These are phyloP conservation scores for Melolontha melolontha DNA, from an alignment of 2,888 invertebrate species.

Conservation along the genomic window DNA sequence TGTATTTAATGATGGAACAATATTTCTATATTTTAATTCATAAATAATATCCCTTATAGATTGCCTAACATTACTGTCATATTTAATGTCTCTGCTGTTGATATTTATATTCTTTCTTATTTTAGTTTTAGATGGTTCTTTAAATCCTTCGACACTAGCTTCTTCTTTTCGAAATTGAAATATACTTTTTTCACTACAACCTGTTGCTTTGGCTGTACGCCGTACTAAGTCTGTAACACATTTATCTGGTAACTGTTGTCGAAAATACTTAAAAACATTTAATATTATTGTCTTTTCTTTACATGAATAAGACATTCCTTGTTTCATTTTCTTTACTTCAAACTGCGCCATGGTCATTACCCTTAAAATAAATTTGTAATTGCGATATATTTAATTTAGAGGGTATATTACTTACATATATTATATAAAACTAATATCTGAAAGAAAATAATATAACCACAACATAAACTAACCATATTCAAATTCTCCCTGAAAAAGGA, in stretches of 20 bases:
- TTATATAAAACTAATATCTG: too few species aligned
- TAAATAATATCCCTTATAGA: conserved; percentile 61
- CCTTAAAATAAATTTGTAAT: background rate
- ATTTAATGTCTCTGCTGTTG: conserved; percentile 63
- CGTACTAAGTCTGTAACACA: conserved; percentile 62
- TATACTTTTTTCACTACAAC: conserved; percentile 64
- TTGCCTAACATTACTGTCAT: conserved; percentile 60
- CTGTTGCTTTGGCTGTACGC: conserved; percentile 62
- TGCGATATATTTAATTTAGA: too few species aligned
- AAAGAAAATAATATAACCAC: too few species aligned
- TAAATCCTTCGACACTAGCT: conserved; percentile 61
- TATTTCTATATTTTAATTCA: conserved; percentile 60
- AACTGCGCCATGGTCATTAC: conserved; percentile 44
- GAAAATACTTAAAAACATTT: conserved; percentile 64
- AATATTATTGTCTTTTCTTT: conserved; percentile 64
- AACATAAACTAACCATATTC: too few species aligned
- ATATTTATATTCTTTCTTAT: conserved; percentile 62
- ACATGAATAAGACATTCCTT: conserved; percentile 63
- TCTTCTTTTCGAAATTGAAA: conserved; percentile 64
- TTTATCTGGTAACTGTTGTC: conserved; percentile 58
- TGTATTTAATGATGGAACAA: conserved; percentile 61
- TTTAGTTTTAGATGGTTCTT: conserved; percentile 62
- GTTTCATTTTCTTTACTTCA: conserved; percentile 64
- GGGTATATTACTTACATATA: too few species aligned
- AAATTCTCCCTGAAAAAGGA: too few species aligned